Conservation (phyloP, 2,888 invertebrate genomes). For the Tinea pellionella region DNA sequence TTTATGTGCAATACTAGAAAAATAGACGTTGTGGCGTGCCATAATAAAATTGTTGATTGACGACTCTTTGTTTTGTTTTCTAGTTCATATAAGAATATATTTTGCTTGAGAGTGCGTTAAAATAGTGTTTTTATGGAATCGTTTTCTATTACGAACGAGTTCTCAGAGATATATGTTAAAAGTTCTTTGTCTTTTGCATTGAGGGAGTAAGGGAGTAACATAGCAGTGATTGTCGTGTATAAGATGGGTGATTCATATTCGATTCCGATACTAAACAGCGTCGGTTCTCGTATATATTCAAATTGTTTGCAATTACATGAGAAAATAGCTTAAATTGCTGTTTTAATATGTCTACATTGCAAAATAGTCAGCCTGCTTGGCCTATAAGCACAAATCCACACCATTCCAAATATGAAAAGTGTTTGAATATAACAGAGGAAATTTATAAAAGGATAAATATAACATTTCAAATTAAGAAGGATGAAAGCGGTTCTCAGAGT, state of each 20-base stretch:
- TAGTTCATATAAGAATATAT: not conserved
- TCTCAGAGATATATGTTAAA: not conserved
- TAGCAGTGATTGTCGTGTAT: not conserved
- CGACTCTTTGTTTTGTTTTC: conserved; percentile 48
- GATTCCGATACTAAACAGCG: not conserved
- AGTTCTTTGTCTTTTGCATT: not conserved
- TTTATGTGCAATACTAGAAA: conserved; percentile 20
- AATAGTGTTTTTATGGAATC: not conserved
- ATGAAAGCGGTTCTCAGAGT: conserved; percentile 42
- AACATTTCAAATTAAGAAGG: conserved; percentile 58
- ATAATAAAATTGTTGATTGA: conserved; percentile 47
- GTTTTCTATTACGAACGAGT: not conserved
- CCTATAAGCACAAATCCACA: conserved; percentile 30
- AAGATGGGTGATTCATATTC: not conserved
- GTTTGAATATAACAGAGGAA: conserved; percentile 58
- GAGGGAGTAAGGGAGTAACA: not conserved
- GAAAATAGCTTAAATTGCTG: not conserved
- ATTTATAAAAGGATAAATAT: conserved; percentile 62
- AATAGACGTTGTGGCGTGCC: not conserved
- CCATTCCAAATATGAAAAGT: conserved; percentile 55
- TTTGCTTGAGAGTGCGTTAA: not conserved
- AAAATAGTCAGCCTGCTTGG: conserved; percentile 39
- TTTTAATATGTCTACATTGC: conserved; percentile 41
- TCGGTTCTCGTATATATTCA: not conserved
- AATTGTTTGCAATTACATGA: not conserved